phyloP scores from a whole-genome alignment of 2,113 vertebrate genomes.

The Spermophilus dauricus region DNA sequence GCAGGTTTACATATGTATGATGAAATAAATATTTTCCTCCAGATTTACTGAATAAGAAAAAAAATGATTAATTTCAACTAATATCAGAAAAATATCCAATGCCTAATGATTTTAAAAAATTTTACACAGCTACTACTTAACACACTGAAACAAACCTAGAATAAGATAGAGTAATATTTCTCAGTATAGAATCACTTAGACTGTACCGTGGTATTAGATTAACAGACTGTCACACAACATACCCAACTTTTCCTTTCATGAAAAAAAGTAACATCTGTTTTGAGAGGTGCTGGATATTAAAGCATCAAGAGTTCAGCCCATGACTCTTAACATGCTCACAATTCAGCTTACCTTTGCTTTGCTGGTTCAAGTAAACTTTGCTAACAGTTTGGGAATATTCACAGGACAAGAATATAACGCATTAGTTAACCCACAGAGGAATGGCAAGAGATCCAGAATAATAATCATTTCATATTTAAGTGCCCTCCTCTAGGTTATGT shows the following conservation, averaged over 20 bases:
- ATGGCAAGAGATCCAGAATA: neutral
- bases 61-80: constrained; percentile 7
- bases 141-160: neutral
- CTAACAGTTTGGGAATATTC: constrained; percentile 25
- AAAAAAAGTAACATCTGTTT: neutral
- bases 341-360: constrained; percentile 45
- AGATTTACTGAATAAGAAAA: constrained; percentile 41
- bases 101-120: neutral
- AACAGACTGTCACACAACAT: neutral
- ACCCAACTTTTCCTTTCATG: neutral
- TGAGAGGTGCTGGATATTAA: neutral
- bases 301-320: neutral
- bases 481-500: neutral
- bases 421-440: constrained; percentile 21
- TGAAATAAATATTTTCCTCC: constrained; percentile 1
- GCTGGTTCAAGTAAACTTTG: neutral
- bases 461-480: neutral
- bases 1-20: neutral
- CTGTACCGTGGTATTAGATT: neutral
- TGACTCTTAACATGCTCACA: constrained; percentile 4
- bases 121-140: neutral
- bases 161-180: neutral
- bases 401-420: constrained; percentile 1
- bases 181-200: neutral
- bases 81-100: constrained; percentile 32